phyloP scores from a whole-genome alignment of 2,797 vertebrate species.

The Masticophis lateralis region DNA sequence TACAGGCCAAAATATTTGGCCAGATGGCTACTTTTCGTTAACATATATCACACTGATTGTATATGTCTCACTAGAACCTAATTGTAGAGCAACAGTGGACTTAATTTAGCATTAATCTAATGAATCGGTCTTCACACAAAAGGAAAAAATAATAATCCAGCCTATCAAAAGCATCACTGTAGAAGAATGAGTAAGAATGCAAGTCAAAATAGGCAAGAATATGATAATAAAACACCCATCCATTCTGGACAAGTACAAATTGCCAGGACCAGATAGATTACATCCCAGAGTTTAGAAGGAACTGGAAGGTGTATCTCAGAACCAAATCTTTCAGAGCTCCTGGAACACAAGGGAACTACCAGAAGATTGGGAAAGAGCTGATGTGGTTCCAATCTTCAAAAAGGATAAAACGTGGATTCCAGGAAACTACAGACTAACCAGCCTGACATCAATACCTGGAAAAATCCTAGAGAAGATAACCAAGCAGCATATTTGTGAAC shows the following conservation, averaged over 20 bases:
- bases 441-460: too few species aligned
- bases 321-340: not conserved
- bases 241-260: not conserved
- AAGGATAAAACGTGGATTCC: too few species aligned
- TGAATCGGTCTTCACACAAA: not conserved
- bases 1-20: not conserved
- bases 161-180: not conserved
- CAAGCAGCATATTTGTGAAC: too few species aligned
- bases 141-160: not conserved
- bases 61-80: not conserved
- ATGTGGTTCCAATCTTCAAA: too few species aligned
- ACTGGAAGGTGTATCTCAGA: not conserved
- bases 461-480: too few species aligned
- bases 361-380: not conserved
- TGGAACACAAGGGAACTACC: not conserved
- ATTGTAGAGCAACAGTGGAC: not conserved
- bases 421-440: too few species aligned
- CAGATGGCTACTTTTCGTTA: not conserved
- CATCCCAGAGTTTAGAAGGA: not conserved
- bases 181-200: not conserved
- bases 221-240: not conserved
- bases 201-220: not conserved
- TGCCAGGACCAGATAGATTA: not conserved
- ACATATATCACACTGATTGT: not conserved
- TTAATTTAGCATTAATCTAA: not conserved